These are phyloP conservation scores for Uromys caudimaculatus DNA, from an alignment of 2,797 vertebrate genomes.

Conservation along the genomic window DNA sequence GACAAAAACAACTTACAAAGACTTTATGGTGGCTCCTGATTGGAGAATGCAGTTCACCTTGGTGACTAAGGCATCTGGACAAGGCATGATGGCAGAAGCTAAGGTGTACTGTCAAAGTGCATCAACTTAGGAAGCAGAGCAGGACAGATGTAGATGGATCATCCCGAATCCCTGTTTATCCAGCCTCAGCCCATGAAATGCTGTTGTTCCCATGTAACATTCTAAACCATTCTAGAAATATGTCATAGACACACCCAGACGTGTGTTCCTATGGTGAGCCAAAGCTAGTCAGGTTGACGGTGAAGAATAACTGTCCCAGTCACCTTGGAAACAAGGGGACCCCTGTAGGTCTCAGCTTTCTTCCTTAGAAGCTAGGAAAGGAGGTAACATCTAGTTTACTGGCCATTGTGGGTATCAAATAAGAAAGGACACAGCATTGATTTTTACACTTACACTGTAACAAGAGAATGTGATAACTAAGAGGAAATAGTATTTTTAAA, in stretches of 20 bases:
- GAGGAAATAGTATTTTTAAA: constrained; percentile 18
- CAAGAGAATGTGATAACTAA: constrained; percentile 2
- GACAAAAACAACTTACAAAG: not conserved
- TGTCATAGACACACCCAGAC: not conserved
- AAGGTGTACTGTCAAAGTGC: too few relatives aligned
- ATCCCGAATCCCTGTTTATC: not conserved
- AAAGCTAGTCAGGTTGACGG: not conserved
- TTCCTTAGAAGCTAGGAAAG: constrained; percentile 42
- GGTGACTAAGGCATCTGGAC: too few relatives aligned
- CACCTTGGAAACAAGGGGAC: constrained; percentile 65
- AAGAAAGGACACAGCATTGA: constrained; percentile 20
- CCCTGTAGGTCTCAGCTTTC: not conserved
- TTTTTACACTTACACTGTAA: not conserved
- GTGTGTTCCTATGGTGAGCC: not conserved
- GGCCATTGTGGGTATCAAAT: not conserved
- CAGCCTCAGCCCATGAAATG: not conserved
- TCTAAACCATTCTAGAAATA: not conserved
- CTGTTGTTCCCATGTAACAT: too few relatives aligned
- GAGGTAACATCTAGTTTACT: not conserved
- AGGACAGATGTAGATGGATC: fast-evolving
- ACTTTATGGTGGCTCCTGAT: not conserved
- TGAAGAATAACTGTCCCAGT: not conserved
- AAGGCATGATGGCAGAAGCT: not conserved
- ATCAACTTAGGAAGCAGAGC: too few relatives aligned
- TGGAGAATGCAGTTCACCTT: not conserved